Base-by-base conservation (phyloP, 1,140 invertebrate genomes). In the Aphidius ervi region DNA sequence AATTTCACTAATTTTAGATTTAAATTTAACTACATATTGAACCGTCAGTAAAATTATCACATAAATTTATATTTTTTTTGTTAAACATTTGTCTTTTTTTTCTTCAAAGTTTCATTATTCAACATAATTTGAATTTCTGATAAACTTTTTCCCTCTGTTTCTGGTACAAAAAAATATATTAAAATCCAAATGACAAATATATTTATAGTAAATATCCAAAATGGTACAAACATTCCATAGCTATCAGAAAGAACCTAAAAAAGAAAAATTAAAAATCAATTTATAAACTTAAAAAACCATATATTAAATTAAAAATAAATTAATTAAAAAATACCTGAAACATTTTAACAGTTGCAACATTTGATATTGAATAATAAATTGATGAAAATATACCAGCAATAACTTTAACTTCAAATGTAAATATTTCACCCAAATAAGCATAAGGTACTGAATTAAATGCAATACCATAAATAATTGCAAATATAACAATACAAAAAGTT, bases 401-500 rank as follows among this genome's bases (percentile, higher is more conserved):
- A 7, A 75, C 76, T 65, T 81, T 81, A 31, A 81, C 74, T 52
- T 81, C 77, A 9, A 77, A 73, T 0, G 77, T 65, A 50, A 82
- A 82, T 43, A 81, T 72, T 65, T 82, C 81, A 5, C 79, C 78
- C 46, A 78, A 69, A 45, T 80, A 79, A 9, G 76, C 77, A 9
- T 74, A 66, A 0, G 76, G 74, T n/a, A 79, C 62, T 6, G 80
- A 77, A 68, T 80, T 80, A 5, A 81, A 60, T 0, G 77, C 75
- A 37, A 81, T 62, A 9, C 74, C 78, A 55, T 74, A 78, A 3
- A 73, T 67, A 9, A 81, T 60, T 3, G 76, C 72, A 46, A 75
- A 80, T 31, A 71, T 68, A 39, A 77, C 63, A 7, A 81, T 61
- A 59, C 68, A 78, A 31, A 74, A 63, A 6, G 65, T 72, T 6